These are phyloP conservation scores for Mus caroli DNA, from an alignment of 2,797 vertebrate species.

Conservation along the genomic window DNA sequence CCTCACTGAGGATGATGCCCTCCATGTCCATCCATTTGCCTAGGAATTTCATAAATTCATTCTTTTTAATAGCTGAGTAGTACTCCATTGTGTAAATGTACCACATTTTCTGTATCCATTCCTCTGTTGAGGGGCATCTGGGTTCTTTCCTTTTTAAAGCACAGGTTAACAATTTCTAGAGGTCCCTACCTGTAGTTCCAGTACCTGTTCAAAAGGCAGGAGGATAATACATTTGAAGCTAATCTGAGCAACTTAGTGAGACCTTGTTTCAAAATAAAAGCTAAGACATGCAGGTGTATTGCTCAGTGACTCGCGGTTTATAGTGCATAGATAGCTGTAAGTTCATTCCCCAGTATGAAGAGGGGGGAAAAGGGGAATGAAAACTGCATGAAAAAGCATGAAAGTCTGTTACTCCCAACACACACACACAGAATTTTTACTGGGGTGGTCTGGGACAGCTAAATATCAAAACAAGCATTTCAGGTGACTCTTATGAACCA, in stretches of 20 bases:
- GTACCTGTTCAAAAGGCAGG: neutral
- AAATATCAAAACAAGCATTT: neutral
- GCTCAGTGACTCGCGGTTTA: neutral
- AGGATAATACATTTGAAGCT: neutral
- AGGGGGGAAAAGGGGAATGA: too few relatives aligned
- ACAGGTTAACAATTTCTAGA: neutral
- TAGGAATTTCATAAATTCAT: too few relatives aligned
- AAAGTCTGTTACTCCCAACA: neutral
- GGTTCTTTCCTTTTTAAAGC: neutral
- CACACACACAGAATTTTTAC: neutral
- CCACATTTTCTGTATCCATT: too few relatives aligned
- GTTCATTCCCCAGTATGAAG: neutral
- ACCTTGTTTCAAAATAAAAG: neutral
- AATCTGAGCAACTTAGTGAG: neutral
- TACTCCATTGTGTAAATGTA: too few relatives aligned
- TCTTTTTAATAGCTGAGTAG: too few relatives aligned
- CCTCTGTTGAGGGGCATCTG: too few relatives aligned
- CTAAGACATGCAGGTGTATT: neutral
- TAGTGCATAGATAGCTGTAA: neutral
- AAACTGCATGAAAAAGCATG: neutral
- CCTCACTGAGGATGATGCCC: too few relatives aligned
- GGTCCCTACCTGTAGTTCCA: neutral
- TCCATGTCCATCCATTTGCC: too few relatives aligned
- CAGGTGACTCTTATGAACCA: conserved; percentile 11
- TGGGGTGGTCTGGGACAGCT: neutral